These are phyloP conservation scores for human (Homo sapiens) DNA, from an alignment of 2,113 vertebrate species.

Conservation along the genomic window DNA sequence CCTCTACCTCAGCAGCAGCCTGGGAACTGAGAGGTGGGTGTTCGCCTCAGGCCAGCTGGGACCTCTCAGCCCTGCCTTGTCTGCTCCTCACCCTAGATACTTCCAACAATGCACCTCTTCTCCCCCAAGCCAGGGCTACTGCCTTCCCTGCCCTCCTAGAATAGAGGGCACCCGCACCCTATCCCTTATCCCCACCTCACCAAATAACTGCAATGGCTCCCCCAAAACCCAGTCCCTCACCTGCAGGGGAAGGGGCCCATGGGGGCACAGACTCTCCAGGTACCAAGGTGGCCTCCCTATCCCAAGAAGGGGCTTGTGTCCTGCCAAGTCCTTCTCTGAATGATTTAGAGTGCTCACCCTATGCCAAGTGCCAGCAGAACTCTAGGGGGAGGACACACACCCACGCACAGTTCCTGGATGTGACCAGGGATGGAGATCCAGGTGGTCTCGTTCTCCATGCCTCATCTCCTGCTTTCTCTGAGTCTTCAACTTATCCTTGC, in stretches of 20 bases:
- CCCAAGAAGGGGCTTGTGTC: background rate
- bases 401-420: fast-evolving
- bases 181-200: too few species aligned
- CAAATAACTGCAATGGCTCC: background rate
- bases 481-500: background rate
- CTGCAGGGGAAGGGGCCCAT: fast-evolving
- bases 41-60: background rate
- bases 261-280: background rate
- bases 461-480: background rate
- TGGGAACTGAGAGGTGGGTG: constrained; percentile 37
- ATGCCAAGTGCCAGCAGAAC: background rate
- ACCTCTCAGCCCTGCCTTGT: background rate
- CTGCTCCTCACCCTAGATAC: background rate
- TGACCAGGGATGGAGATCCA: fast-evolving
- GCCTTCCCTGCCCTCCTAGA: too few species aligned
- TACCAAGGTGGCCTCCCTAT: background rate
- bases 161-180: fast-evolving
- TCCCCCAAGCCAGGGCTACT: background rate
- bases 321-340: background rate
- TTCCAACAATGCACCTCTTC: background rate
- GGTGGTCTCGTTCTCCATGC: background rate
- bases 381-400: background rate
- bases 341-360: background rate
- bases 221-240: background rate
- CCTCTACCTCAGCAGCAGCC: constrained; percentile 67